Conservation (phyloP, 1,140 invertebrate species). For the Asbolus verrucosus region DNA sequence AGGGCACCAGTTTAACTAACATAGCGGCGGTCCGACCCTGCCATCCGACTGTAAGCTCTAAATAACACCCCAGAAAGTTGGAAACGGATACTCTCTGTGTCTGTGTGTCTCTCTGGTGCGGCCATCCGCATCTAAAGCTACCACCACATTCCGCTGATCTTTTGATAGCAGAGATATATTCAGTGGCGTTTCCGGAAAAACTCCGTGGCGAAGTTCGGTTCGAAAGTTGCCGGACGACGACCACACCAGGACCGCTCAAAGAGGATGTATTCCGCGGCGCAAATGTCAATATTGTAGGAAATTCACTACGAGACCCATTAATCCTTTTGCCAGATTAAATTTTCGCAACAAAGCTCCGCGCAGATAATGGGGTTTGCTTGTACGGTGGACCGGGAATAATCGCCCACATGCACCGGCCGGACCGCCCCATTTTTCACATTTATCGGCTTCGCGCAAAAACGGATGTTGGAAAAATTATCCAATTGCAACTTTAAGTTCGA, state of each 20-base stretch:
- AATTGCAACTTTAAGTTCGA: too few species aligned
- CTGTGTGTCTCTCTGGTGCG: constrained; percentile 41
- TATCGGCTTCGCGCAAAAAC: too few species aligned
- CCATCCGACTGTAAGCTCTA: constrained; percentile 15
- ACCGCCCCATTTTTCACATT: too few species aligned
- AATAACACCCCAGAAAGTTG: constrained; percentile 22
- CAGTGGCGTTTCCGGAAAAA: constrained; percentile 37
- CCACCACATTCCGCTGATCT: constrained; percentile 45
- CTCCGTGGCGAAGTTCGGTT: constrained; percentile 3
- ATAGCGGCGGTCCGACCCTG: constrained; percentile 18
- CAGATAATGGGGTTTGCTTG: constrained; percentile 33
- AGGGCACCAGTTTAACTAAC: constrained; percentile 23
- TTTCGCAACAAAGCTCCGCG: constrained; percentile 25
- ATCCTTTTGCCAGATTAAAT: constrained; percentile 38
- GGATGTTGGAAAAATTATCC: too few species aligned
- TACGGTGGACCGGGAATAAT: neutral
- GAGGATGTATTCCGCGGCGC: constrained; percentile 4
- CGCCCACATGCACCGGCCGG: neutral
- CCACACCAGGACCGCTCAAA: constrained; percentile 13
- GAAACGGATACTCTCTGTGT: constrained; percentile 30
- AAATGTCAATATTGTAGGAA: constrained; percentile 32
- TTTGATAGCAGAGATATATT: constrained; percentile 49
- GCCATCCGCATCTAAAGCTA: constrained; percentile 40
- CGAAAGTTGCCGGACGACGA: constrained; percentile 10
- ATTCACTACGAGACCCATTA: constrained; percentile 30